These are phyloP conservation scores for Exaiptasia diaphana DNA, from an alignment of 64 coral and sea anemone genomes.

Conservation along the genomic window DNA sequence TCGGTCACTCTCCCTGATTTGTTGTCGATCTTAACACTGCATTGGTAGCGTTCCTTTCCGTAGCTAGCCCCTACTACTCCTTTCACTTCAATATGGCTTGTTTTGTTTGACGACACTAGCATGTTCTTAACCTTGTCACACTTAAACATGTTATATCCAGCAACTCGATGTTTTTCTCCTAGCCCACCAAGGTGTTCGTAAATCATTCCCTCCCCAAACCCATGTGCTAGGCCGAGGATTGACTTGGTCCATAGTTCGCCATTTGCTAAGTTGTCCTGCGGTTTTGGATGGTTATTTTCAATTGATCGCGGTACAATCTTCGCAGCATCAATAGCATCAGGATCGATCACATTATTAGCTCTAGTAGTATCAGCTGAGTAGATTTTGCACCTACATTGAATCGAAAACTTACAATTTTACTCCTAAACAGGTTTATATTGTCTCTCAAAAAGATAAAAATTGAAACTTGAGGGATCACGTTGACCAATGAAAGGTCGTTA, in stretches of 20 bases:
- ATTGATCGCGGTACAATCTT: neutral
- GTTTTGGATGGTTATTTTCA: too few species aligned
- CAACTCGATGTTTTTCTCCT: neutral
- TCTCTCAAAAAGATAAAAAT: neutral
- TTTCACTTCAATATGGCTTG: neutral
- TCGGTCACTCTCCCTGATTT: neutral
- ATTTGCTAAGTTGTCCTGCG: neutral
- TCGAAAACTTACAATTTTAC: neutral
- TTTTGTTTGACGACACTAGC: neutral
- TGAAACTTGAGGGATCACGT: too few species aligned
- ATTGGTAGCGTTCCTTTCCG: neutral
- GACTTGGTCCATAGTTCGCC: slow-evolving; percentile 1
- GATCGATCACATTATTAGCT: neutral
- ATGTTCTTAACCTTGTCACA: neutral
- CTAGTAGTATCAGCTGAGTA: neutral
- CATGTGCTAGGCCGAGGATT: neutral
- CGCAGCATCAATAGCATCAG: neutral
- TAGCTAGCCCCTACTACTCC: neutral
- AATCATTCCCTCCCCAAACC: neutral
- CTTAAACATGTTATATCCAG: slow-evolving; percentile 1
- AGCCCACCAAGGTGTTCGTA: neutral
- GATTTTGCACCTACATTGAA: neutral
- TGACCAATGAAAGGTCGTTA: neutral
- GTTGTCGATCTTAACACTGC: neutral
- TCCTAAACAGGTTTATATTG: too few species aligned